These are phyloP conservation scores for Lates calcarifer DNA, from an alignment of 2,113 vertebrate species.

Conservation along the genomic window DNA sequence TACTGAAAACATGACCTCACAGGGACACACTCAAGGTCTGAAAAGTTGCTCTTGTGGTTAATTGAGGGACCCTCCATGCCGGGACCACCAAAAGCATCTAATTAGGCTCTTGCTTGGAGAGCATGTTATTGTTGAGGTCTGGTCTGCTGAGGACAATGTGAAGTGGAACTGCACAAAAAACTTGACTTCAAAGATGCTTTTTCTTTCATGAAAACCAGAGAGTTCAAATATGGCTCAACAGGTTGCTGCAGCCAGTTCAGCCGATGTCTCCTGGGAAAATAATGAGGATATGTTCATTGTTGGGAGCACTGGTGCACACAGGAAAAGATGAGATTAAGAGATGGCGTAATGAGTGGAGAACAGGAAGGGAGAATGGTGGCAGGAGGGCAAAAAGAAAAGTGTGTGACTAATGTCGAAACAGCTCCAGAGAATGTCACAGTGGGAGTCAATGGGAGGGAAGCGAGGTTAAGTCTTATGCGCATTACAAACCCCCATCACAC, in stretches of 20 bases:
- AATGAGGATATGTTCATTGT: slow-evolving; percentile 53
- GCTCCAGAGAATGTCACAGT: slow-evolving; percentile 74
- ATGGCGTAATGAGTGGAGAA: slow-evolving; percentile 66
- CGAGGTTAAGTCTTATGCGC: slow-evolving; percentile 76
- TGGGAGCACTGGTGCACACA: slow-evolving; percentile 40
- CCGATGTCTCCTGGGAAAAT: slow-evolving; percentile 33
- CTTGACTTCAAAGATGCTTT: slow-evolving; percentile 46
- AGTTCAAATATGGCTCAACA: slow-evolving; percentile 34
- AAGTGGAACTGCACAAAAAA: slow-evolving; percentile 18
- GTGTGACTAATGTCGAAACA: slow-evolving; percentile 78
- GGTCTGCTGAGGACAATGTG: slow-evolving; percentile 29
- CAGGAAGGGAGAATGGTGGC: slow-evolving; percentile 67
- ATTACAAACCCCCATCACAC: slow-evolving; percentile 77
- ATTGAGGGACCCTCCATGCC: slow-evolving; percentile 52
- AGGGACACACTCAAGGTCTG: background rate
- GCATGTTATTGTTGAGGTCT: background rate
- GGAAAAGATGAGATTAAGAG: slow-evolving; percentile 71
- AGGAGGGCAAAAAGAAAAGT: slow-evolving; percentile 68
- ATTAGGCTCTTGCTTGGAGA: slow-evolving; percentile 43
- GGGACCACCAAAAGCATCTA: slow-evolving; percentile 49
- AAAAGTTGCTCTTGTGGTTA: slow-evolving; percentile 35
- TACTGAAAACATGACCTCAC: slow-evolving; percentile 32
- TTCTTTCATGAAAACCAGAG: background rate
- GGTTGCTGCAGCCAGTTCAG: slow-evolving; percentile 36
- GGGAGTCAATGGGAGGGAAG: slow-evolving; percentile 69